phyloP scores from a whole-genome alignment of 2,888 invertebrate species.

The Pachydiplax longipennis region DNA sequence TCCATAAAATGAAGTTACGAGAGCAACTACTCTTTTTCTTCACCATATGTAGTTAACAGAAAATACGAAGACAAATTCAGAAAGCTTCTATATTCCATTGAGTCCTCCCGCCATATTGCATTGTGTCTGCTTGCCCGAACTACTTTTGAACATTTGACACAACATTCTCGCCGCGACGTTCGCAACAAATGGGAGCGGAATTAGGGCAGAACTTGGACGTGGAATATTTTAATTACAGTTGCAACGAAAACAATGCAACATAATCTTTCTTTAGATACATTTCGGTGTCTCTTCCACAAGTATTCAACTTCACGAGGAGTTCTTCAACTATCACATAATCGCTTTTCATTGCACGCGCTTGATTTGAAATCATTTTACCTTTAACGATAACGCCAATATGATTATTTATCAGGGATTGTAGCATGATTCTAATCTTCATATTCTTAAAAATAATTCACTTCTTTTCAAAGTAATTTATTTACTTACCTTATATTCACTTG shows the following conservation, averaged over 20 bases:
- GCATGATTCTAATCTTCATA: too few species aligned
- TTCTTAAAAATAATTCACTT: too few species aligned
- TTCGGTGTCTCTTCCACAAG: background rate
- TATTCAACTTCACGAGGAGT: background rate
- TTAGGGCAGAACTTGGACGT: background rate
- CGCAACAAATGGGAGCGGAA: background rate
- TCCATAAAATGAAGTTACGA: conserved; percentile 24
- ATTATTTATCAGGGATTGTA: too few species aligned
- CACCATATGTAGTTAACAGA: background rate
- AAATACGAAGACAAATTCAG: background rate
- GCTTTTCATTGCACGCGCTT: background rate
- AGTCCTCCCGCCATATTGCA: conserved; percentile 27
- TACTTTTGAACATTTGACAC: conserved; percentile 13
- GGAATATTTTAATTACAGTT: background rate
- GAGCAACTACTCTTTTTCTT: background rate
- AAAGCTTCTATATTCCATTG: conserved; percentile 3
- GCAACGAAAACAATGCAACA: background rate
- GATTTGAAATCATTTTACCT: background rate
- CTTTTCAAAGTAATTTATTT: too few species aligned
- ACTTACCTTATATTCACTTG: too few species aligned
- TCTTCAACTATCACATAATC: background rate
- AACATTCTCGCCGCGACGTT: background rate
- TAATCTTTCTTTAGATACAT: background rate
- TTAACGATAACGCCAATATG: too few species aligned
- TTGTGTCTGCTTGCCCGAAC: conserved; percentile 6